Percentiles rank a stretch among this genome's conserved stretches.
These are phyloP conservation scores for Apogon hyalosoma DNA, from an alignment of 2,797 vertebrate species.

Conservation along the genomic window DNA sequence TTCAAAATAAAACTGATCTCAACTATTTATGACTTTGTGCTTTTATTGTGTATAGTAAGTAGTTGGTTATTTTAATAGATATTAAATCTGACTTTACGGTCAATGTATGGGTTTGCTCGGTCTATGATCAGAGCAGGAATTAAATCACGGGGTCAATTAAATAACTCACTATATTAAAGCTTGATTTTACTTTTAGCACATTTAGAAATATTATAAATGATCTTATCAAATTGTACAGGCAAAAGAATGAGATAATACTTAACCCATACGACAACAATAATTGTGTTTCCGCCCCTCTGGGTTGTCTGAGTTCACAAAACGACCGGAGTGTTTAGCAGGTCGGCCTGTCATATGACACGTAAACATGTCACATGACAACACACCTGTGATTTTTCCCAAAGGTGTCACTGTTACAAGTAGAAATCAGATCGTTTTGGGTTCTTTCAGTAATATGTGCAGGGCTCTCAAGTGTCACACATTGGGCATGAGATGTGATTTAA, in stretches of 20 bases:
- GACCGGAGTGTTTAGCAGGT: fast-evolving
- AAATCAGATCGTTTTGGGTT: background rate
- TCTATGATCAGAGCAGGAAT: no score
- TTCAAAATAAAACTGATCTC: conserved; percentile 52
- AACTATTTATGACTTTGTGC: background rate
- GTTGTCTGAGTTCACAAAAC: background rate
- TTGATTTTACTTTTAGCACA: no score
- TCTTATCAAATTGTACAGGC: no score
- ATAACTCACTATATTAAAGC: no score
- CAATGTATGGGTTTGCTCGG: no score
- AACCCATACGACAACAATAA: background rate
- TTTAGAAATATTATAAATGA: no score
- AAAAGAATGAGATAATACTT: background rate
- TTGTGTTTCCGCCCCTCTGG: background rate
- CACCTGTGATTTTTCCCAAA: background rate
- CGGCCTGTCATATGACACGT: conserved; percentile 37
- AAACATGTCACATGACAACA: conserved; percentile 7
- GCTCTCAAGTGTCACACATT: background rate
- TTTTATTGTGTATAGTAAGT: no score
- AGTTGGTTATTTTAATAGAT: background rate
- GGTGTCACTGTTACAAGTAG: background rate
- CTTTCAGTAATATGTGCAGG: background rate
- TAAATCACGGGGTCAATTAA: no score
- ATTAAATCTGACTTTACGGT: background rate
- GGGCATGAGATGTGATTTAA: no score